Evolutionary conservation across 2,888 invertebrate genomes (phyloP).

Genomic region (Fabriciana adippe): DNA sequence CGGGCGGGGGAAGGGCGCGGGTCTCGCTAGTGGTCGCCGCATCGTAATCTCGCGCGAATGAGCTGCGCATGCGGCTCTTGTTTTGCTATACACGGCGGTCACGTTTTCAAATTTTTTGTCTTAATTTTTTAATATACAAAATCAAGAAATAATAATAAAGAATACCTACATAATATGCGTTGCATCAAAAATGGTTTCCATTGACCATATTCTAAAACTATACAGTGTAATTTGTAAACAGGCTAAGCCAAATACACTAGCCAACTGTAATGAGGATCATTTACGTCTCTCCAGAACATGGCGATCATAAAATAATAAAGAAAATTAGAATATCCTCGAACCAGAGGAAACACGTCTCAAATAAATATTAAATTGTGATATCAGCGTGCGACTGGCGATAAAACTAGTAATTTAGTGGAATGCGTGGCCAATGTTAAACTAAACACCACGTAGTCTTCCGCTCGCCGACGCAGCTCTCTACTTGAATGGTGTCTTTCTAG

Average conservation of each 20-base stretch:
- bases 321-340: conserved; percentile 10
- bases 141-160: background rate
- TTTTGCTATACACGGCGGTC: conserved; percentile 27
- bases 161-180: background rate
- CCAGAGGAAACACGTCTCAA: conserved; percentile 9
- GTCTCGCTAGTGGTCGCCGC: conserved; percentile 51
- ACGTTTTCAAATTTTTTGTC: conserved; percentile 28
- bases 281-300: too few species aligned
- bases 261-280: too few species aligned
- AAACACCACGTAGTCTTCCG: conserved; percentile 44
- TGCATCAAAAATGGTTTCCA: background rate
- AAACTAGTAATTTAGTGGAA: conserved; percentile 52
- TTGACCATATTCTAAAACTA: background rate
- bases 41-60: conserved; percentile 55
- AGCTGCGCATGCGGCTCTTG: conserved; percentile 56
- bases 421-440: conserved; percentile 55
- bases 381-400: conserved; percentile 42
- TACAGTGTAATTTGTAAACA: too few species aligned
- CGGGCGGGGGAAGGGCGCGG: conserved; percentile 37
- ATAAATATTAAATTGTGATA: conserved; percentile 44
- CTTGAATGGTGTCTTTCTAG: conserved; percentile 7
- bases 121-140: background rate
- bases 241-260: too few species aligned
- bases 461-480: conserved; percentile 12
- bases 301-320: background rate